Base-by-base conservation (phyloP, 2,113 vertebrate species). In the Clarias macrocephalus region DNA sequence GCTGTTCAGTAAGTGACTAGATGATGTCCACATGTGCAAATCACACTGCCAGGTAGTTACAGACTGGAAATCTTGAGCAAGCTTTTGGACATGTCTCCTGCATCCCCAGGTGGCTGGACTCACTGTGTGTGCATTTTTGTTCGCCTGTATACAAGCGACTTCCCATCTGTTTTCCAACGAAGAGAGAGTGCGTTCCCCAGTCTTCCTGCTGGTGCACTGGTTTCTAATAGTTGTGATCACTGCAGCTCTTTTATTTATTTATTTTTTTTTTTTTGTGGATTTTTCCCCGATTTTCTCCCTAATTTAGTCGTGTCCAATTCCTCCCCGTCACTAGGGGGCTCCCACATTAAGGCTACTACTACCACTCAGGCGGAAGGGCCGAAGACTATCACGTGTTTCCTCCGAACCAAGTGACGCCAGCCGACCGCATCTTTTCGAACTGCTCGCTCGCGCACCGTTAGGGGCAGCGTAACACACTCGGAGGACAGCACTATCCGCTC, bases 131-230 rank as follows among this genome's bases (percentile, higher is more conserved):
- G 52, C 30, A 37, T 65, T 13, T 42, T 25, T 13, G 19, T 82
- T 2, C 54, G 85, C 30, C 54, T 89, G 21, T 52, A 54, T 65
- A 25, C 59, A 72, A 83, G 86, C 6, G 37, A 30, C 68, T 84
- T 76, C 37, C 84, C 86, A 88, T 86, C 84, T 90, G 86, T 90
- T 90, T 90, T 88, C 89, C 81, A 82, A 86, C 23, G 82, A 75
- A 75, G 63, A 86, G 54, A 81, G 42, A 81, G 42, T 76, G 23
- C 82, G 30, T 56, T 83, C 54, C n/a, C 30, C 30, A 62, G 48
- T 86, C 59, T 80, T 88, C 65, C 81, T 81, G 82, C 65, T 81
- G 73, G 48, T 87, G 80, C 19, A 76, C 72, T 73, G 57, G 57
- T 42, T 81, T 82, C 57, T 82, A 62, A 65, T 75, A 60, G 68